Base-by-base conservation (phyloP, 2,797 vertebrate genomes). In the Semaprochilodus insignis region DNA sequence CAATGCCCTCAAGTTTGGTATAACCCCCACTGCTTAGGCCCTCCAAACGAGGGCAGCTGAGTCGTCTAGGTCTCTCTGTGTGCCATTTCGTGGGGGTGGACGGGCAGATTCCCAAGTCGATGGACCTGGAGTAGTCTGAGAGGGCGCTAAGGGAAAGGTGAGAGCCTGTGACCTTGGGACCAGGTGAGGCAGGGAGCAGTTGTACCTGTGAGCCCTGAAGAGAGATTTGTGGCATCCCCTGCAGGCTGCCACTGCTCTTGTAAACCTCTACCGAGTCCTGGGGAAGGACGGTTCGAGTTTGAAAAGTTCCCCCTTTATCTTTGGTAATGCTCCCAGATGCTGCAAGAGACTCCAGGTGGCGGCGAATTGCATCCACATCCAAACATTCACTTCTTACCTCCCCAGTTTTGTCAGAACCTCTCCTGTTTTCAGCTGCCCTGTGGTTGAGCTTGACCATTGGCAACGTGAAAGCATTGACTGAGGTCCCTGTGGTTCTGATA, bases 21-120 rank as follows among this genome's bases (percentile, higher is more conserved):
- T 96, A 96, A 91, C 95, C 95, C 92, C 95, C 95, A 92, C 92
- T 91, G 92, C 94, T 90, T 10, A 88, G 89, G 60, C 90, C 92
- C 21, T 95, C 95, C 31, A 92, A 90, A 25, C 88, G 93, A 65
- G 95, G 95, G 85, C 92, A 91, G 78, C 88, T 92, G 75, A 86
- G 89, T 21, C 89, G 86, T 10, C 88, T 86, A 19, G 86, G 85
- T 52, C 79, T 85, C 15, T 88, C 86, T 44, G 44, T 66, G 70
- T 85, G 83, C 77, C 65, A 36, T 10, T 85, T 59, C 1, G 34
- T 6, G 55, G 89, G 81, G 16, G 69, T 81, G 48, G 89, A 86
- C 0, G 86, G 78, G 54, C 88, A 85, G 48, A 69, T 90, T 1
- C 65, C 88, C 16, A 83, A 48, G 87, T 92, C 91, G 21, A 88